Base-by-base conservation (phyloP, 1,140 invertebrate genomes). In the Calliopsis andreniformis region DNA sequence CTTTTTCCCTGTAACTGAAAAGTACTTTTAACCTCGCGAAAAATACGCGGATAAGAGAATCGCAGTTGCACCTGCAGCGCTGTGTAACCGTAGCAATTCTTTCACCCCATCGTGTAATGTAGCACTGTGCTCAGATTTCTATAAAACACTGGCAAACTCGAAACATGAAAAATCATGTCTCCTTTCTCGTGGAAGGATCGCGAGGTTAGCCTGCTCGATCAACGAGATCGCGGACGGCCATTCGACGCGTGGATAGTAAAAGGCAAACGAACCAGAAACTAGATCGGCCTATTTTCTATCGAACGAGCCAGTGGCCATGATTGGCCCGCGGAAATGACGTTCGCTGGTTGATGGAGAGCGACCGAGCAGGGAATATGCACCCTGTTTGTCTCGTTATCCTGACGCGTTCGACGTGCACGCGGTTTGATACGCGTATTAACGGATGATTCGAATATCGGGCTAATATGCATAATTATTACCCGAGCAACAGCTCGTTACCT, bases 381-480 rank as follows among this genome's bases (percentile, higher is more conserved):
- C 10, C 43, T 39, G 55, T 76, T 68, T 75, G 63, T 58, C 72
- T 75, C 45, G 42, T 75, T 75, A 68, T 39, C 72, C 16, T 14
- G 30, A 28, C 18, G 10, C n/a, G 8, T 18, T 12, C 51, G 14
- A 32, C 23, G 51, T 49, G 16, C 20, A 42, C 14, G 8, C 16
- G n/a, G 51, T 47, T 47, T 47, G 32, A 69, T 69, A 42, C 53
- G 23, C 8, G 55, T 49, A 76, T 76, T 59, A 76, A 69, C 53
- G 30, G 55, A 59, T 49, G 55, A 76, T 59, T 59, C 72, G 25
- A 59, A 59, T 69, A 59, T 69, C 72, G n/a, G 49, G 10, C 53
- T 58, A 59, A 76, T 51, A 28, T 51, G 72, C 63, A 69, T 76
- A 69, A 68, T 68, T 59, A 51, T 68, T 69, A 69, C 55, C 72